Base-by-base conservation (phyloP, 2,797 vertebrate species). In the Glyptemys insculpta region DNA sequence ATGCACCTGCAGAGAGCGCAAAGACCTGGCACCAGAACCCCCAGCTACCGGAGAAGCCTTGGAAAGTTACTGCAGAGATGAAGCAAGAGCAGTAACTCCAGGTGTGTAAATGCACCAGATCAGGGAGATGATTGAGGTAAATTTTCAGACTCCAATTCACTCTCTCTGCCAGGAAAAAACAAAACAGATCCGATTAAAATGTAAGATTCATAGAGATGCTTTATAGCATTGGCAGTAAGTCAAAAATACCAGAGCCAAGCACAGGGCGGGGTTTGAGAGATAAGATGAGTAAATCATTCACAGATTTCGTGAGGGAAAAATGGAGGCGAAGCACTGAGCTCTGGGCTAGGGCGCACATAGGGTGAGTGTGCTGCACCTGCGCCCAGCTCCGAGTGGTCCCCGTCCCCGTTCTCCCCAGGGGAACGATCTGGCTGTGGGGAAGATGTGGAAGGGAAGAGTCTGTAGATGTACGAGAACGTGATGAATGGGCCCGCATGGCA, bases 171-270 rank as follows among this genome's bases (percentile, higher is more conserved):
- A 90, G 44, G 91, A 37, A 0, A 65, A 82, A 81, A 81, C 1
- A 2, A 34, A 8, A 31, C 23, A 41, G 85, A 59, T 37, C 4
- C 9, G 37, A 50, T 29, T 53, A 31, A 79, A 95, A 85, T 50
- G 18, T 23, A 41, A 23, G 23, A 9, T 5, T 88, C 49, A 37
- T 15, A 8, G 65, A 15, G 49, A 3, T 53, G 12, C 68, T 81
- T 86, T 87, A 15, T 41, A n/a, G 37, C 57, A 90, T 90, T 87
- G 87, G 85, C 76, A 88, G 79, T 76, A 76, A 50, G 81, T 72
- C 91, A 88, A 83, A 95, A 53, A 88, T 9, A 7, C 9, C 44
- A 37, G 50, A 37, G 23, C 37, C 34, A 37, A 0, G 2, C 52
- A 44, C 89, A 27, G 12, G 74, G 59, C 2, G 19, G 1, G 41